A percentile compares a stretch with the other conserved stretches of the same genome.
phyloP scores from a whole-genome alignment of 2,888 invertebrate genomes.

The Eilema depressum region DNA sequence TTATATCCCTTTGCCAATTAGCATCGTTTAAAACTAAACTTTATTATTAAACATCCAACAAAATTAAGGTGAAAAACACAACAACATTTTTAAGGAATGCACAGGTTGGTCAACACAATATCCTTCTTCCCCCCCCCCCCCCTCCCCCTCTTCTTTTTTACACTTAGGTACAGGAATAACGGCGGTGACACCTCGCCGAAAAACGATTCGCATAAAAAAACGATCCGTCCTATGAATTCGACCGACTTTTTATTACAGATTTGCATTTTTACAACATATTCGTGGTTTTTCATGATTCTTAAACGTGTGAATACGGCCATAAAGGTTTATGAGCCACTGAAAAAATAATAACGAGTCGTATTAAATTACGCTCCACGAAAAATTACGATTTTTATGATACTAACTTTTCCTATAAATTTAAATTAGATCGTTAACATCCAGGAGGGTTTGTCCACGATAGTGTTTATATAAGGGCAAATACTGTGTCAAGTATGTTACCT shows the following conservation, averaged over 20 bases:
- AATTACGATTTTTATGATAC: not conserved
- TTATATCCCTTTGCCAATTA: no score
- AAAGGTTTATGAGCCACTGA: constrained; percentile 4
- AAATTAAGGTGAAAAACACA: no score
- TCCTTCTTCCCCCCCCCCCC: no score
- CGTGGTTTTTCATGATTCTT: constrained; percentile 1
- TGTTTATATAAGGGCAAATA: no score
- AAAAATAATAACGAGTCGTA: not conserved
- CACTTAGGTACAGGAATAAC: not conserved
- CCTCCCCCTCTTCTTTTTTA: not conserved
- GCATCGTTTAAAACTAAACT: no score
- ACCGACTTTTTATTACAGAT: constrained; percentile 30
- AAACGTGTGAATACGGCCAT: constrained; percentile 1
- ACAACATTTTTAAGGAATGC: no score
- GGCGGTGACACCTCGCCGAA: not conserved
- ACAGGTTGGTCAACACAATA: no score
- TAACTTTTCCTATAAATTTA: constrained; percentile 4
- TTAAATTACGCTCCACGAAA: not conserved
- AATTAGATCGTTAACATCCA: not conserved
- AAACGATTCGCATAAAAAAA: not conserved
- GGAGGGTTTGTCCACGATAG: not conserved
- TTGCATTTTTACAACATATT: constrained; percentile 23
- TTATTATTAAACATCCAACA: no score
- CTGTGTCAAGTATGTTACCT: no score
- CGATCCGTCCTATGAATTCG: not conserved